Evolutionary conservation across 2,888 invertebrate genomes (phyloP).

Genomic region (Timema cristinae): DNA sequence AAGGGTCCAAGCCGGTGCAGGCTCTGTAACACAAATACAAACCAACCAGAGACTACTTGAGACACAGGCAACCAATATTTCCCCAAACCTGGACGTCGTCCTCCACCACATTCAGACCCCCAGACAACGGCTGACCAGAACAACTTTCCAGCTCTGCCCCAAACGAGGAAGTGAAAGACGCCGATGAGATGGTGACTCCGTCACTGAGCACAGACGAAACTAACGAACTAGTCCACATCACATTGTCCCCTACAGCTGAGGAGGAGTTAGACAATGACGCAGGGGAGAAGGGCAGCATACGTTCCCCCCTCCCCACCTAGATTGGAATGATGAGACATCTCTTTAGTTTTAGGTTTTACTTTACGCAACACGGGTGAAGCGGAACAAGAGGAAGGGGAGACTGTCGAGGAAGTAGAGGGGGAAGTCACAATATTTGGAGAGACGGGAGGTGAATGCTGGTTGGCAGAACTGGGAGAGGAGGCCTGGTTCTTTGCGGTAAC

Average conservation of each 20-base stretch:
- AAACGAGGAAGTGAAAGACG: constrained; percentile 27
- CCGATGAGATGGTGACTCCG: constrained; percentile 32
- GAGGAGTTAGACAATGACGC: constrained; percentile 16
- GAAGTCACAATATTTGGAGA: constrained; percentile 40
- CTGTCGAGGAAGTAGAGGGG: constrained; percentile 55
- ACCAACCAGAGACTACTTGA: no score
- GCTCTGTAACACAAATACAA: no score
- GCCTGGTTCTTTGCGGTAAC: constrained; percentile 43
- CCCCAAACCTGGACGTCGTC: constrained; percentile 14
- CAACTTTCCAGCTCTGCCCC: constrained; percentile 23
- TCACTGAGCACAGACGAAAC: constrained; percentile 24
- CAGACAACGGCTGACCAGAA: constrained; percentile 14
- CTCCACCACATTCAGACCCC: no score
- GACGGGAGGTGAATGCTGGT: constrained; percentile 4
- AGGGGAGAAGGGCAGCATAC: constrained; percentile 15
- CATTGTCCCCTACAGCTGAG: constrained; percentile 15
- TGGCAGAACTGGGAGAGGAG: constrained; percentile 52
- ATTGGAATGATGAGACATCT: constrained; percentile 21
- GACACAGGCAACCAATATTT: no score
- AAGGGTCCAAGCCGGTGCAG: no score
- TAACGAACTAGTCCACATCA: constrained; percentile 15
- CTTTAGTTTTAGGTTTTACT: constrained; percentile 25
- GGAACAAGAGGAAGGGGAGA: constrained; percentile 41
- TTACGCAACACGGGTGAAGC: constrained; percentile 37
- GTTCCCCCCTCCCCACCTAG: constrained; percentile 16